Conservation (phyloP, 2,113 vertebrate species). For the Callospermophilus lateralis region DNA sequence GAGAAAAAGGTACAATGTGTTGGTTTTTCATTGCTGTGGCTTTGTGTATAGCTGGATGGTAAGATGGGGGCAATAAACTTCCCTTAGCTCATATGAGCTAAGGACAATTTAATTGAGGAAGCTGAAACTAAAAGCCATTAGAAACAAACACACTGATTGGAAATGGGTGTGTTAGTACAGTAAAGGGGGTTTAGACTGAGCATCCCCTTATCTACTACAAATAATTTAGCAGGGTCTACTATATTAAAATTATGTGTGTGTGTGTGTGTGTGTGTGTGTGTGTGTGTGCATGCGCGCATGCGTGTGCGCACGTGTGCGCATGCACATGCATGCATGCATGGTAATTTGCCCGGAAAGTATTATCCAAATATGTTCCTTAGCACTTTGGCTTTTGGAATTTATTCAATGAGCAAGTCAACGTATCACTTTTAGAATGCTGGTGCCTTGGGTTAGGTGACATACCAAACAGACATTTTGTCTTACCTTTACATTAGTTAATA, state of each 20-base stretch:
- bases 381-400: not conserved
- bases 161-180: not conserved
- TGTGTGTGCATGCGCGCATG: too few species aligned
- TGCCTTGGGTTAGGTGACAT: not conserved
- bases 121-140: not conserved
- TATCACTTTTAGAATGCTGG: not conserved
- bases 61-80: not conserved
- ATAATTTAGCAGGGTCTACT: not conserved
- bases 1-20: not conserved
- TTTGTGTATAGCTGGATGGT: not conserved
- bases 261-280: not conserved
- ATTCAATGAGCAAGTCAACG: not conserved
- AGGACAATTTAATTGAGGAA: not conserved
- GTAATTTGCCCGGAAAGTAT: not conserved
- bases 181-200: not conserved
- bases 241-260: not conserved
- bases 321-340: not conserved
- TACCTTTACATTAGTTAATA: not conserved
- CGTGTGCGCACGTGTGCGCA: rapidly evolving
- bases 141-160: not conserved
- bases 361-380: not conserved
- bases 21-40: not conserved
- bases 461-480: not conserved
- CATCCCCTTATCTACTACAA: not conserved
- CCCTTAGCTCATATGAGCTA: not conserved